Base-by-base conservation (phyloP, 2,888 invertebrate species). In the Crocallis elinguaria region DNA sequence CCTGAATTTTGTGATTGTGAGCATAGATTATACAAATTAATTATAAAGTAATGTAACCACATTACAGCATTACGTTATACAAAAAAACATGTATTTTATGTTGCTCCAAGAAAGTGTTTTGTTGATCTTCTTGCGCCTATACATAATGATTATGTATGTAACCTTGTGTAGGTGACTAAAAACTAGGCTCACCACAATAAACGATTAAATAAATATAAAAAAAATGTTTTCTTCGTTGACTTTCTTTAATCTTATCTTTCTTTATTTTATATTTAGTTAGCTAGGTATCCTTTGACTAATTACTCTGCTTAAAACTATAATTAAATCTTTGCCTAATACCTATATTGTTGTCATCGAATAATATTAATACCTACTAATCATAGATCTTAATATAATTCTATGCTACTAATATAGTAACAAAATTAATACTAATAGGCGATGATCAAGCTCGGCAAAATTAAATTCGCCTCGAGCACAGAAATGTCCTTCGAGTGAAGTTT, bases 91-190 rank as follows among this genome's bases (percentile, higher is more conserved):
- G 21, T 39, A 29, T 35, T 48, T 54, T 54, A 44, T 39, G 43
- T 54, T 54, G 19, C 39, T 36, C n/a, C 33, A 16, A 39, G 38
- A 38, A 38, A 33, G 11, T 43, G 35, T 54, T 49, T 33, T n/a
- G 44, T 49, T 43, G 21, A n/a, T 45, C 11, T 19, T 44, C 39
- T 43, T 41, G 36, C 17, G 37, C 38, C 17, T 43, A 42, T 51
- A 52, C 46, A 42, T 48, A 37, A 36, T 36, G 23, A 25, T 46
- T 46, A 51, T 45, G 52, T 46, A 29, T 42, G 38, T 17, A 45
- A 19, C n/a, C n/a, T n/a, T n/a, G n/a, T n/a, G 16, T 48, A 46
- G 30, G 23, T 48, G 36, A 53, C 11, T 37, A 27, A 32, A 32
- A 14, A 33, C 9, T 44, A 33, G 33, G 44, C 14, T 44, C 38